Percentiles rank a stretch among this genome's conserved stretches.
phyloP scores from a whole-genome alignment of 2,113 vertebrate species.

The Oreocharis arfaki region DNA sequence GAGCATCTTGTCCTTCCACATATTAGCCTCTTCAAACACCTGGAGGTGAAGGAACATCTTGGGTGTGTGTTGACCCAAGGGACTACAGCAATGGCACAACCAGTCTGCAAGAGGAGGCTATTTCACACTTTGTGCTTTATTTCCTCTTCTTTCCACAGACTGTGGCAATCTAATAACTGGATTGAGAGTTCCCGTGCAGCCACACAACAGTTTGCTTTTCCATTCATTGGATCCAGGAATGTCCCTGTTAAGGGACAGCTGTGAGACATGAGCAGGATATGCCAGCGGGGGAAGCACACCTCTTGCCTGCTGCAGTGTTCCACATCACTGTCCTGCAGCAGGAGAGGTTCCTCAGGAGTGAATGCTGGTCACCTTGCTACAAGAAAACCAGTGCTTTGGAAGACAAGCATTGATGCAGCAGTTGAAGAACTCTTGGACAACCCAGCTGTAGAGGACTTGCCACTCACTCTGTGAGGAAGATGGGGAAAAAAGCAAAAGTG shows the following conservation, averaged over 20 bases:
- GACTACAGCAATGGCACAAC: not conserved
- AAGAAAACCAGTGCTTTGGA: not conserved
- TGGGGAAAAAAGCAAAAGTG: not conserved
- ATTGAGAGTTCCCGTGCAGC: not conserved
- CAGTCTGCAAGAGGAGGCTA: not conserved
- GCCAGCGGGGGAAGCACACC: rapidly evolving
- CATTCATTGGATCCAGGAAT: not conserved
- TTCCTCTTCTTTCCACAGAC: not conserved
- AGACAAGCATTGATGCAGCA: not conserved
- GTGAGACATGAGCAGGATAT: not conserved
- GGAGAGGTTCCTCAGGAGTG: not conserved
- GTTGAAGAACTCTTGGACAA: not conserved
- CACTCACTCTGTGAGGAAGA: not conserved
- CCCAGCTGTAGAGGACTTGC: not conserved
- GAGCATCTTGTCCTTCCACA: not conserved
- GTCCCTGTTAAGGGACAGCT: not conserved
- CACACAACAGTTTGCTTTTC: not conserved
- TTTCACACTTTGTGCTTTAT: not conserved
- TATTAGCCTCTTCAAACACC: not conserved
- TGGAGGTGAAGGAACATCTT: not conserved
- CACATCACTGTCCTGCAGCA: not conserved
- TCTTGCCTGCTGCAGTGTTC: not conserved
- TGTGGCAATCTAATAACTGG: not conserved
- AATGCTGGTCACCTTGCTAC: not conserved
- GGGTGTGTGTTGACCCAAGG: not conserved